phyloP scores from a whole-genome alignment of 2,113 vertebrate genomes.

The Herpetotheres cachinnans region DNA sequence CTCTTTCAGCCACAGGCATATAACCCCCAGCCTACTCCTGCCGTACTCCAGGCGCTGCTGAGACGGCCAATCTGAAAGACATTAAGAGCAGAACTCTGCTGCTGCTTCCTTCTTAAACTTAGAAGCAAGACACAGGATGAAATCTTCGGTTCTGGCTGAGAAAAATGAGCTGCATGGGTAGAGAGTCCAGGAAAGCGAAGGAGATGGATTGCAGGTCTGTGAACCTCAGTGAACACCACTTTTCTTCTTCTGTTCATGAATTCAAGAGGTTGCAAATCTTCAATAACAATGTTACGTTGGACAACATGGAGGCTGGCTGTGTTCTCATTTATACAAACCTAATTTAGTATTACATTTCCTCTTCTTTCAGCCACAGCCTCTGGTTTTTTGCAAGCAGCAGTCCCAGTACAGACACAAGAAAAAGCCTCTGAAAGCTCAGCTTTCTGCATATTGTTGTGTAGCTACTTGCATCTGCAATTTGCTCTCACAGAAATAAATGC shows the following conservation, averaged over 20 bases:
- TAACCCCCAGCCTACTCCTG: neutral
- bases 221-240: neutral
- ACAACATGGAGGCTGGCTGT: neutral
- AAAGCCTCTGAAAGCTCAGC: neutral
- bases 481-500: neutral
- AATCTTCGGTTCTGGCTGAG: neutral
- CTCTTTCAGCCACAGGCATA: neutral
- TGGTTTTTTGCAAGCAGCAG: neutral
- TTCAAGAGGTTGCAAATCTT: neutral
- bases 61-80: neutral
- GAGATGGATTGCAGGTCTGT: neutral
- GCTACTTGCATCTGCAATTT: conserved; percentile 9
- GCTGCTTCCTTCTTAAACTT: neutral
- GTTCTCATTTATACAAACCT: neutral
- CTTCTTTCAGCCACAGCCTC: neutral
- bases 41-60: neutral
- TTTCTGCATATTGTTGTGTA: neutral
- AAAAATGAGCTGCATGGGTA: neutral
- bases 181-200: neutral
- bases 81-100: neutral
- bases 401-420: neutral
- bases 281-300: neutral
- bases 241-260: neutral
- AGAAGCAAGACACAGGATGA: neutral
- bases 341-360: neutral